Evolutionary conservation across 2,797 vertebrate species (phyloP).

Genomic region (Myiothlypis coronata): DNA sequence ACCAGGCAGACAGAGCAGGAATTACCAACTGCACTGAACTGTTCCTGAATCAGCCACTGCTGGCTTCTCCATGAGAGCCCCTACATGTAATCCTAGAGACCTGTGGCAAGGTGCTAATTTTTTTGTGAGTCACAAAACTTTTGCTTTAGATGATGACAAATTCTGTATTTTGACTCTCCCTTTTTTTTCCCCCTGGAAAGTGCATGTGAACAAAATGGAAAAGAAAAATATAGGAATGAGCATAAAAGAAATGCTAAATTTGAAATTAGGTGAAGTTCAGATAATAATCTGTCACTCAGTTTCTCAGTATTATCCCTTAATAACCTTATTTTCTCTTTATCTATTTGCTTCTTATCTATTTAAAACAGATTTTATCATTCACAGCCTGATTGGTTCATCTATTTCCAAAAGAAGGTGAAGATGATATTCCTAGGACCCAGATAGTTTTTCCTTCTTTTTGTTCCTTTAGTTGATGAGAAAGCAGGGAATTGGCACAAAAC

Average conservation of each 20-base stretch:
- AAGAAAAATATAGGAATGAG: background rate
- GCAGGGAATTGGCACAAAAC: background rate
- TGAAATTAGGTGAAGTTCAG: constrained; percentile 40
- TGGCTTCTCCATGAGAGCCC: background rate
- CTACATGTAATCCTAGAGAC: background rate
- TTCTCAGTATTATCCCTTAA: constrained; percentile 22
- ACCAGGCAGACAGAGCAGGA: background rate
- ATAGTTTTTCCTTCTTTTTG: constrained; percentile 27
- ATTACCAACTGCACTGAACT: background rate
- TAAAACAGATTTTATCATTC: constrained; percentile 47
- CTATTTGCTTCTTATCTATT: constrained; percentile 50
- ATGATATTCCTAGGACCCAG: background rate
- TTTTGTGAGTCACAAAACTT: background rate
- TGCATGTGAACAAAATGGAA: background rate
- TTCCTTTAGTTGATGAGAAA: constrained; percentile 1
- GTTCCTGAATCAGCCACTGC: background rate
- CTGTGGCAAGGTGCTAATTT: background rate
- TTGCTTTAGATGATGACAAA: background rate
- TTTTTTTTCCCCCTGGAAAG: background rate
- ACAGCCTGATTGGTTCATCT: background rate
- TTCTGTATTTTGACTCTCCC: background rate
- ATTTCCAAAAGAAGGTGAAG: background rate
- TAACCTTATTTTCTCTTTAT: constrained; percentile 42
- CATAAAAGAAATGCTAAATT: constrained; percentile 38
- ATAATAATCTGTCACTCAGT: constrained; percentile 24